phyloP scores from a whole-genome alignment of 2,113 vertebrate species.

The Muntiacus reevesi region DNA sequence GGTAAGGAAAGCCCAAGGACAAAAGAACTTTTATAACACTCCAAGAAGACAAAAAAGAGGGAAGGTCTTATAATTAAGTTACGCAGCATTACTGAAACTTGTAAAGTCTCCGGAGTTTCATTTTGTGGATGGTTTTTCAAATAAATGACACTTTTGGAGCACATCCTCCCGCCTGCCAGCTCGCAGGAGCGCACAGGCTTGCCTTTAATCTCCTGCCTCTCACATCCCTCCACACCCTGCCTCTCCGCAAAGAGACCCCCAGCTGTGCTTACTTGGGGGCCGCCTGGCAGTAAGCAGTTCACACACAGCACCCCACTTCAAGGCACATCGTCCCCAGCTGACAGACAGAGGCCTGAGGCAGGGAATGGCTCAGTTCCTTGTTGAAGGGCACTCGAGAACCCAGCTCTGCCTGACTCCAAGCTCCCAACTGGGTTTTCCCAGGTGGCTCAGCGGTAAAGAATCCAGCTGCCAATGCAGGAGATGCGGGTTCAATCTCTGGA shows the following conservation, averaged over 20 bases:
- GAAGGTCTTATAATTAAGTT: neutral
- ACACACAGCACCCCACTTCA: rapidly evolving
- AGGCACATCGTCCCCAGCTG: neutral
- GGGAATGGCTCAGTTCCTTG: too few relatives aligned
- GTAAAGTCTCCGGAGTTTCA: neutral
- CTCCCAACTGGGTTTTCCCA: neutral
- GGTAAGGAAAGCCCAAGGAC: neutral
- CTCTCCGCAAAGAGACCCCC: neutral
- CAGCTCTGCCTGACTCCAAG: neutral
- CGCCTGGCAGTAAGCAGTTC: neutral
- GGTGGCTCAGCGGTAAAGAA: neutral
- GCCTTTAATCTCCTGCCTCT: neutral
- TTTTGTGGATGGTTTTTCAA: neutral
- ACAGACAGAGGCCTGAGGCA: neutral
- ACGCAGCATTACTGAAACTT: neutral
- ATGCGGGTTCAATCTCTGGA: neutral
- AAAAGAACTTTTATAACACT: slow-evolving; percentile 6
- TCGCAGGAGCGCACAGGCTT: neutral
- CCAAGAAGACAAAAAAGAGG: neutral
- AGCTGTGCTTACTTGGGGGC: neutral
- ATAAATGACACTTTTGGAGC: neutral
- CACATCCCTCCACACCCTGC: neutral
- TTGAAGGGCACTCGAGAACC: neutral
- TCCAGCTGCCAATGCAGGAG: neutral
- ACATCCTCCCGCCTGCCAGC: too few relatives aligned